phyloP scores from a whole-genome alignment of 1,140 invertebrate genomes.

The Ctenoplectra terminalis region DNA sequence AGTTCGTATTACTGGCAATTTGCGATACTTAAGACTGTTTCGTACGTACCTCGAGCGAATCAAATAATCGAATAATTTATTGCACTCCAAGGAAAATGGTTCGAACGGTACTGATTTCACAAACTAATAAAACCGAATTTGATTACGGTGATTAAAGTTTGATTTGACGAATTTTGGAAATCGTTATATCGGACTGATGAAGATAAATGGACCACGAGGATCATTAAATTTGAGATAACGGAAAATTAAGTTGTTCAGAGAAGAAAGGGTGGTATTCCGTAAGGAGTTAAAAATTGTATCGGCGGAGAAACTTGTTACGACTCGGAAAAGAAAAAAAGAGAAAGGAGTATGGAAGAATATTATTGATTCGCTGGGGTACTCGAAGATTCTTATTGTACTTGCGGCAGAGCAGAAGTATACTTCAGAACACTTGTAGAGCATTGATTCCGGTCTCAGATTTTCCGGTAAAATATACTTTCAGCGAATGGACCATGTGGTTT shows the following conservation, averaged over 20 bases:
- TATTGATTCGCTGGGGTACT: conserved; percentile 8
- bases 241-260: not conserved
- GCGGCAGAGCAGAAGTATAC: not conserved
- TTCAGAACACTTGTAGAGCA: not conserved
- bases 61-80: not conserved
- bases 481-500: not conserved
- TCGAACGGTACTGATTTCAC: not conserved
- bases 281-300: conserved; percentile 4
- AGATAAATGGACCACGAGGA: not conserved
- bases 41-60: not conserved
- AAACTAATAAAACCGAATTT: not conserved
- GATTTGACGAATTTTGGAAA: not conserved
- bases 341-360: not conserved
- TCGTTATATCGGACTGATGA: not conserved
- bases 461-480: not conserved
- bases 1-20: not conserved
- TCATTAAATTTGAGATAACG: not conserved
- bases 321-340: not conserved
- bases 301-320: not conserved
- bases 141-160: no score
- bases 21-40: not conserved
- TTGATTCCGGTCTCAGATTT: not conserved
- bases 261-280: not conserved
- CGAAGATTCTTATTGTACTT: conserved; percentile 8
- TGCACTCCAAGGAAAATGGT: not conserved